These are phyloP conservation scores for Myxocyprinus asiaticus DNA, from an alignment of 2,113 vertebrate genomes.

Conservation along the genomic window DNA sequence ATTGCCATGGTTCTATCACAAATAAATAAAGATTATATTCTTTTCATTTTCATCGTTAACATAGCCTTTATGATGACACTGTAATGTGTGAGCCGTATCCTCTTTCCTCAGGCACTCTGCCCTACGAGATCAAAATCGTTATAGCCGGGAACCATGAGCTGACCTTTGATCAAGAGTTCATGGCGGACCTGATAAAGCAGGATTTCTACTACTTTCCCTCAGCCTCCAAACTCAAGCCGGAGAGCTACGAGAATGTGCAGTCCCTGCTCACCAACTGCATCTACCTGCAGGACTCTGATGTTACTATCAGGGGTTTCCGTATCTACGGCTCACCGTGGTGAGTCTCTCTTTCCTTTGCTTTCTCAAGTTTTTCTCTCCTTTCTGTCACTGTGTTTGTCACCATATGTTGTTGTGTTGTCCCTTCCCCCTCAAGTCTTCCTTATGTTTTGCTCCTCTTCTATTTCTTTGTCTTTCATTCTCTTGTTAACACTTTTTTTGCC, in stretches of 20 bases:
- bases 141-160: constrained; percentile 96
- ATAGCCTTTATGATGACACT: background rate
- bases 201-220: constrained; percentile 98
- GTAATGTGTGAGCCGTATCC: background rate
- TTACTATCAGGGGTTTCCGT: constrained; percentile 89
- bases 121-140: constrained; percentile 96
- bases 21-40: too few relatives aligned
- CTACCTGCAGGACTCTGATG: constrained; percentile 96
- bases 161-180: constrained; percentile 98
- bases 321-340: constrained; percentile 96
- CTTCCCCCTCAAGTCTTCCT: constrained; percentile 54
- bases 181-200: constrained; percentile 98
- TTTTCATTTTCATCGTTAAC: background rate
- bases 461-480: constrained; percentile 39
- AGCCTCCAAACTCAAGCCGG: constrained; percentile 94
- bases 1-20: too few relatives aligned
- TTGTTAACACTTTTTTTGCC: constrained; percentile 55
- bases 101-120: constrained; percentile 82
- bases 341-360: constrained; percentile 62
- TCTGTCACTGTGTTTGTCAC: constrained; percentile 43
- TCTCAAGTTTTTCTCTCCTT: constrained; percentile 4
- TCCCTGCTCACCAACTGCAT: constrained; percentile 96
- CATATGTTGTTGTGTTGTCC: constrained; percentile 56
- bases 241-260: constrained; percentile 96
- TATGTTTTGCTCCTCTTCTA: constrained; percentile 43